Evolutionary conservation across 35 echinoderm and acorn worm species (phyloP), one percentile per base, ranked within the genome.

Genomic region (Lytechinus variegatus): DNA sequence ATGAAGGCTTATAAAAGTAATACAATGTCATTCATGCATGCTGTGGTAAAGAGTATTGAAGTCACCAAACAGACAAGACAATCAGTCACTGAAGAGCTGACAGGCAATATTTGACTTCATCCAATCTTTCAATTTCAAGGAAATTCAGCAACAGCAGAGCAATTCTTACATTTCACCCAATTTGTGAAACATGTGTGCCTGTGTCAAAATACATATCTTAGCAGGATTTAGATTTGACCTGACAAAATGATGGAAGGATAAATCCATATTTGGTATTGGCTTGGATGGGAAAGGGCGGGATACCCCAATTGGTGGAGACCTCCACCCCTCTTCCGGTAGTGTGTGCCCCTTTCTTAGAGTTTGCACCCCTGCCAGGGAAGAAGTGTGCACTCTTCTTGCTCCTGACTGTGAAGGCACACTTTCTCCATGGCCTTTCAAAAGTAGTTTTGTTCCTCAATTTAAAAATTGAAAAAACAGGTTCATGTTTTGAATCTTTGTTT

Each of bases 251-350:
- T 79, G 66, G 4, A 16, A 24, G n/a, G 66, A 79, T 79, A 21
- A 24, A n/a, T 79, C 66, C 66, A 79, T 79, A 79, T 79, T 79
- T 79, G 66, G 66, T 79, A 79, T 79, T 19, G 66, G 66, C 66
- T 79, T 14, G 66, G 66, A 24, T 24, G 66, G 19, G 61, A 7
- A 19, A 19, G 66, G 66, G 66, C 66, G 66, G 66, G 66, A 79
- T 79, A 79, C 66, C 66, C 66, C 24, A 79, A 79, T 79, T 79
- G 66, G n/a, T n/a, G n/a, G 66, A 79, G 66, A 79, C 66, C 66
- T 79, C 66, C 66, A 79, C 66, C 66, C 66, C 66, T 79, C 19
- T 4, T 79, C 66, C 66, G 16, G 66, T 79, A 79, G 66, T 79
- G 19, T 79, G 19, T 24, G n/a, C 66, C 66, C 14, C 66, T 79